These are phyloP conservation scores for Thalpophila matura DNA, from an alignment of 2,888 invertebrate genomes.

Conservation along the genomic window DNA sequence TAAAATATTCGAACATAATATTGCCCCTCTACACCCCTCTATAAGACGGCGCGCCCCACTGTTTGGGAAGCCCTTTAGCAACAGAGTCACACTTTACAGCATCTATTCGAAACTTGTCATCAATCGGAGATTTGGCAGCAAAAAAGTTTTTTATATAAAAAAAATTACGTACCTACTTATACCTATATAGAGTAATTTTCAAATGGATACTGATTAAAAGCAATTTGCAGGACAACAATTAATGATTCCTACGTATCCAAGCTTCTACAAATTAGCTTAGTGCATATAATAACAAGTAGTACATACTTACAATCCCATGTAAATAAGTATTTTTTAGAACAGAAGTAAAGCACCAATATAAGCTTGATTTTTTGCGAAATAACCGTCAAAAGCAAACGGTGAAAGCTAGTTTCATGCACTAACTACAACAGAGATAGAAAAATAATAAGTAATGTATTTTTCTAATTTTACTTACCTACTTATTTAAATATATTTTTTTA, in stretches of 20 bases:
- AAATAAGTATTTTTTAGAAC: neutral
- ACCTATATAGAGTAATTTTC: neutral
- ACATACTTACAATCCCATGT: constrained; percentile 1
- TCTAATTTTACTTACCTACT: constrained; percentile 44
- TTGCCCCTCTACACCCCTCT: no score
- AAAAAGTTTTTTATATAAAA: neutral
- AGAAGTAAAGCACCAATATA: constrained; percentile 4
- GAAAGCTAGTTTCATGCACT: constrained; percentile 26
- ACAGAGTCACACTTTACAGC: constrained; percentile 30
- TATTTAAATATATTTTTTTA: constrained; percentile 25
- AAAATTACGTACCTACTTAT: no score
- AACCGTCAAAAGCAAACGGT: constrained; percentile 24
- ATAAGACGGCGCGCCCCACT: no score
- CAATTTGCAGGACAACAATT: constrained; percentile 20
- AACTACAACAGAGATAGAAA: constrained; percentile 19
- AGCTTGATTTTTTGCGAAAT: constrained; percentile 18
- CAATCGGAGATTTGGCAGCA: neutral
- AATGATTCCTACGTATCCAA: constrained; percentile 37
- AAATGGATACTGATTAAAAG: constrained; percentile 17
- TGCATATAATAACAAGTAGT: neutral
- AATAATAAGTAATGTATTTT: constrained; percentile 10
- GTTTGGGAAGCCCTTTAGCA: no score
- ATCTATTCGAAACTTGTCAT: constrained; percentile 7
- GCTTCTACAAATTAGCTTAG: constrained; percentile 24
- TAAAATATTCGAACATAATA: no score